Percentiles rank a stretch among this genome's conserved stretches.
phyloP scores from a whole-genome alignment of 2,888 invertebrate species.

The Drosophila borborema region DNA sequence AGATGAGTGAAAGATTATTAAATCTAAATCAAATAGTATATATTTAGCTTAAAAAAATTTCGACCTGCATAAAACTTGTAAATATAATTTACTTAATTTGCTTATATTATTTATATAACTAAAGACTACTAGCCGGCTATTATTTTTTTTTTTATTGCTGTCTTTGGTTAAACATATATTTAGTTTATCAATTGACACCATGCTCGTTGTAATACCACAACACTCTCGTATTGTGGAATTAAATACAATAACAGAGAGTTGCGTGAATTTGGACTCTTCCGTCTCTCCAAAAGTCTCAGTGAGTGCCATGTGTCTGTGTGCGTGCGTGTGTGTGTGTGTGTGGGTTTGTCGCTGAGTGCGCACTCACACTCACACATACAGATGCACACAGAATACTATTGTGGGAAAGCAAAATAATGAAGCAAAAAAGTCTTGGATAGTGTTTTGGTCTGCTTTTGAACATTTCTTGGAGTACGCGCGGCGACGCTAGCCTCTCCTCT shows the following conservation, averaged over 20 bases:
- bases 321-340: not conserved
- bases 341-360: conserved; percentile 25
- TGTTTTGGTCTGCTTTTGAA: conserved; percentile 44
- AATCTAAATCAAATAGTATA: not conserved
- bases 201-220: conserved; percentile 28
- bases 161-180: not conserved
- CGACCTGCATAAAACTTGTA: not conserved
- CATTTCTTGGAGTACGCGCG: conserved; percentile 66
- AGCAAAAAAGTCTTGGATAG: conserved; percentile 52
- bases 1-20: not conserved
- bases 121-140: no score
- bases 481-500: conserved; percentile 54
- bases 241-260: conserved; percentile 66
- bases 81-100: no score
- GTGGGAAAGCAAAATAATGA: conserved; percentile 47
- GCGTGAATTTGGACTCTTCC: conserved; percentile 42
- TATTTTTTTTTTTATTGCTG: not conserved
- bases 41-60: not conserved
- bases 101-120: not conserved
- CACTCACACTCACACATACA: conserved; percentile 31
- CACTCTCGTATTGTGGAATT: conserved; percentile 46
- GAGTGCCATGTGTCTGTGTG: conserved; percentile 7
- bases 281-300: conserved; percentile 22
- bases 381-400: conserved; percentile 26
- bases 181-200: not conserved